Evolutionary conservation across 2,888 invertebrate genomes (phyloP).

Genomic region (Pycnomerus fuliginosus): DNA sequence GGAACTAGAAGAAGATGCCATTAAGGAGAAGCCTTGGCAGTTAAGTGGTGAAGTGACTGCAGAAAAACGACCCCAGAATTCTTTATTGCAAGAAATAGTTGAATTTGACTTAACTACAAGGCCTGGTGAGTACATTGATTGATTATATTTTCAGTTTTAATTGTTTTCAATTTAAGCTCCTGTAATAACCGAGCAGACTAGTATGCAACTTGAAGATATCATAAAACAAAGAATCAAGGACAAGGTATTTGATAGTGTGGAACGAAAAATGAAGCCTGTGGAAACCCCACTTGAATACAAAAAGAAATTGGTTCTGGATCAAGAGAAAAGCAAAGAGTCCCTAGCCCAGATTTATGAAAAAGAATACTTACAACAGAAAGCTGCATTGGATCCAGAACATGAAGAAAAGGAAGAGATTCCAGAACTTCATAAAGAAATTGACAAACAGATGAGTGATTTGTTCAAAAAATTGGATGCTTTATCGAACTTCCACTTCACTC

Average conservation of each 20-base stretch:
- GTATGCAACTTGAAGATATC: constrained; percentile 82
- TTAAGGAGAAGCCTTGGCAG: constrained; percentile 91
- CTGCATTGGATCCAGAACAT: constrained; percentile 57
- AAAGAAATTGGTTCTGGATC: constrained; percentile 84
- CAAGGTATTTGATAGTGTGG: constrained; percentile 92
- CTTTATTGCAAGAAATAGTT: constrained; percentile 86
- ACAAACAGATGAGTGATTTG: constrained; percentile 69
- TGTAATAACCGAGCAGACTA: constrained; percentile 88
- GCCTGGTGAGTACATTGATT: constrained; percentile 56
- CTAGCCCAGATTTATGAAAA: constrained; percentile 93
- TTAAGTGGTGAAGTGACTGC: constrained; percentile 87
- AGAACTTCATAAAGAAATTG: constrained; percentile 76
- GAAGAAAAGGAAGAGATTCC: constrained; percentile 67
- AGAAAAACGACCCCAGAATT: constrained; percentile 81
- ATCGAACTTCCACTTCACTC: constrained; percentile 92
- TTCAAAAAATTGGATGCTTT: constrained; percentile 89
- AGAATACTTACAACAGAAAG: constrained; percentile 72
- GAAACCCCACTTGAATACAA: constrained; percentile 82
- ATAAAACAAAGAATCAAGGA: constrained; percentile 92
- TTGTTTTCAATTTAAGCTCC: constrained; percentile 61
- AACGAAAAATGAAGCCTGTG: constrained; percentile 79
- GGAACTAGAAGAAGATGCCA: constrained; percentile 68
- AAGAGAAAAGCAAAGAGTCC: constrained; percentile 92
- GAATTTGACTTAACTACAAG: constrained; percentile 83
- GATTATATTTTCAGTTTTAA: neutral